phyloP scores from a whole-genome alignment of 2,797 vertebrate species.

The Merluccius polli region DNA sequence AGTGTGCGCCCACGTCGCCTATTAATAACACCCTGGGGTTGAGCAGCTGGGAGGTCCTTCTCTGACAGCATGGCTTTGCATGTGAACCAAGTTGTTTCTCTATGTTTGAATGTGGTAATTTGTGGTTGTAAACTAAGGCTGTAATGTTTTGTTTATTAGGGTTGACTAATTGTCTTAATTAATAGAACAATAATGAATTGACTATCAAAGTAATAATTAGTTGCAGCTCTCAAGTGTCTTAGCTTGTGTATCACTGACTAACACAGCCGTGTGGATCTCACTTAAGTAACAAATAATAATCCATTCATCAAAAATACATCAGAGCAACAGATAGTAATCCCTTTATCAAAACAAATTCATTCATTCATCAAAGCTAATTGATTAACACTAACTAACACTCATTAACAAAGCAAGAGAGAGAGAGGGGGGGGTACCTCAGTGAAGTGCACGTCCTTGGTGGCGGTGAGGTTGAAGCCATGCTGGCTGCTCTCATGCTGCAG shows the following conservation, averaged over 20 bases:
- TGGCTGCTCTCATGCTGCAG: slow-evolving; percentile 85
- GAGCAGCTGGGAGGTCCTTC: no score
- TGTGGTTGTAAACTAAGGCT: background rate
- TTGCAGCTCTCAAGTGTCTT: background rate
- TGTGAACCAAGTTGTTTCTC: background rate
- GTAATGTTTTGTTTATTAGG: background rate
- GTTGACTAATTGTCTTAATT: no score
- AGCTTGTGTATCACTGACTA: background rate
- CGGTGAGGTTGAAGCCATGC: slow-evolving; percentile 86
- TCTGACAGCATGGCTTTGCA: no score
- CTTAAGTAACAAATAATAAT: background rate
- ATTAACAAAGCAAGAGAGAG: background rate
- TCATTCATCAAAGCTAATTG: background rate
- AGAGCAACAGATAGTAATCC: background rate
- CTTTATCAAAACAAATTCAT: no score
- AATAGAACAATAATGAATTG: background rate
- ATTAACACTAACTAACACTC: background rate
- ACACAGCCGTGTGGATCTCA: background rate
- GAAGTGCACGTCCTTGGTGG: slow-evolving; percentile 93
- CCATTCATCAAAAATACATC: background rate
- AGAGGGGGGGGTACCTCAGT: slow-evolving; percentile 77
- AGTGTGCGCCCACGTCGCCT: background rate
- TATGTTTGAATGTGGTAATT: background rate
- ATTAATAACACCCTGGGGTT: background rate
- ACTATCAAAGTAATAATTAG: background rate